Base-by-base conservation (phyloP, 2,888 invertebrate species). In the Lithodes maja region DNA sequence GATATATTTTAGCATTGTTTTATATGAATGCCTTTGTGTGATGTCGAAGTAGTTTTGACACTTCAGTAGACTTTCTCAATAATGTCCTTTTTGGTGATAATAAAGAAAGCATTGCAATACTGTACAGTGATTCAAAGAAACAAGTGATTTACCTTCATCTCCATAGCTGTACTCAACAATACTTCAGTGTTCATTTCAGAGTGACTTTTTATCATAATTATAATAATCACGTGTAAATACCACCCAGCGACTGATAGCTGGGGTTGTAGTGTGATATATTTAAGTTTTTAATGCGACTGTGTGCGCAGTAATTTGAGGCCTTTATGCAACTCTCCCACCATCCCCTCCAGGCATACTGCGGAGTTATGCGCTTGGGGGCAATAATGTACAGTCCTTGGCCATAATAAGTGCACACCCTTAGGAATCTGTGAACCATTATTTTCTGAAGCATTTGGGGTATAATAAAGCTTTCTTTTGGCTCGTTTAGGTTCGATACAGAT, bases 231-330 rank as follows among this genome's bases (percentile, higher is more conserved):
- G 5, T 61, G 61, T 61, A 61, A 61, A 61, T 61, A 71, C 71
- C 17, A n/a, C 71, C 71, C 71, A n/a, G 71, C 17, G 71, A n/a
- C n/a, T 71, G 15, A 71, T n/a, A 71, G 17, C 71, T 71, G 71
- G 71, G 71, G 17, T 71, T 71, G 75, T 84, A 84, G 75, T 77
- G 86, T 82, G 86, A 82, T 82, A 86, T 77, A 49, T 80, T 53
- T 80, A 86, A 80, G 33, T 77, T 17, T 53, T 53, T 79, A 54
- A 54, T 81, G 1, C 55, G 68, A 15, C 86, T 82, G 86, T 82
- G 69, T n/a, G 53, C 61, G 82, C 77, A 74, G 82, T 82, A 74
- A 82, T 75, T 77, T 86, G 86, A 86, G 86, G 86, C 86, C 86
- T 86, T 86, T 81, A 74, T 82, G 82, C 82, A 86, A 82, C 54